Percentiles rank a stretch among this genome's conserved stretches.
Evolutionary conservation across 2,888 invertebrate genomes (phyloP).

Genomic region (Zeuzera pyrina): DNA sequence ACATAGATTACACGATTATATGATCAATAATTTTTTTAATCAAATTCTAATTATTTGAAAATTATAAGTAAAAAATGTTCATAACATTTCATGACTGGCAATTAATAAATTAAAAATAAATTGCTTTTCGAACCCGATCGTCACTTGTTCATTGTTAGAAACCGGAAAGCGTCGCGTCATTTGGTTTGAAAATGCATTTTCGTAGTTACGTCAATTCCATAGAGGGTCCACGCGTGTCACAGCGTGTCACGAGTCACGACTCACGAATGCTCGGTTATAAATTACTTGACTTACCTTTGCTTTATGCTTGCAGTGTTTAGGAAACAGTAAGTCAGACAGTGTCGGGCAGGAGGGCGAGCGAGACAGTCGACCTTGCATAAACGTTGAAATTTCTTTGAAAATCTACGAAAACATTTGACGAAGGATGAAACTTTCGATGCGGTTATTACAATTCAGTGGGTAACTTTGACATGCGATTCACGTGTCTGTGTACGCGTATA

Average conservation of each 20-base stretch:
- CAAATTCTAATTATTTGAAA: too few relatives aligned
- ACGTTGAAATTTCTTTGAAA: too few relatives aligned
- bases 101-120: too few relatives aligned
- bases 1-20: too few relatives aligned
- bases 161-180: slow-evolving; percentile 29
- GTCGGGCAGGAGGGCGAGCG: slow-evolving; percentile 46
- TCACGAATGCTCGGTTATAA: slow-evolving; percentile 50
- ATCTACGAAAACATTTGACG: too few relatives aligned
- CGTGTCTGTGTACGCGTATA: slow-evolving; percentile 24
- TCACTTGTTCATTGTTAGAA: slow-evolving; percentile 12
- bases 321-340: slow-evolving; percentile 28
- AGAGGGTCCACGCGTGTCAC: slow-evolving; percentile 38
- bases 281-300: slow-evolving; percentile 43
- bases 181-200: slow-evolving; percentile 39
- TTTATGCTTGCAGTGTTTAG: slow-evolving; percentile 22
- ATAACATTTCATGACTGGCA: too few relatives aligned
- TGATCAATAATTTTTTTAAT: too few relatives aligned
- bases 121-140: slow-evolving; percentile 10
- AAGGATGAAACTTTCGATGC: slow-evolving; percentile 2
- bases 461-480: slow-evolving; percentile 36
- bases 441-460: slow-evolving; percentile 26
- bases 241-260: too few relatives aligned
- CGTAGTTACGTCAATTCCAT: slow-evolving; percentile 38
- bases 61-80: too few relatives aligned
- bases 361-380: slow-evolving; percentile 23